A percentile compares a stretch with the other conserved stretches of the same genome.
Conservation (phyloP, 92 coral and sea anemone species). For the Zoanthus solanderi region DNA sequence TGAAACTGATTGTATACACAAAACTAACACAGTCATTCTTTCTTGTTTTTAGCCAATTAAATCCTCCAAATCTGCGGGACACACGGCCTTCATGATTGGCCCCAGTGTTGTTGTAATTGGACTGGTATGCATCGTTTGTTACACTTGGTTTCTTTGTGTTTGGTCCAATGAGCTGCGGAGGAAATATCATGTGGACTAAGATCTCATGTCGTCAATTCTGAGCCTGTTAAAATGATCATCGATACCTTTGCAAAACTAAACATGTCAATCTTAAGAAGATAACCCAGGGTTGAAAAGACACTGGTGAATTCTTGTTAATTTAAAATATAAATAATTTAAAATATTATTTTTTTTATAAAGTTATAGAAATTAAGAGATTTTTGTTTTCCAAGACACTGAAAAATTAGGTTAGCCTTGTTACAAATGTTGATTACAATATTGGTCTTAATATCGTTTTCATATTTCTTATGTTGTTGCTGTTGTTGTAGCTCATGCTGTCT, state of each 20-base stretch:
- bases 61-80: too few species aligned
- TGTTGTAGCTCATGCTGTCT: constrained; percentile 31
- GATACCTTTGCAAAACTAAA: not conserved
- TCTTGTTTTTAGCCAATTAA: too few species aligned
- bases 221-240: not conserved
- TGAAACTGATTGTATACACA: too few species aligned
- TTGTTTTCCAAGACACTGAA: not conserved
- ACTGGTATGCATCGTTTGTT: constrained; percentile 70
- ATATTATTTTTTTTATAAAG: not conserved
- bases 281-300: too few species aligned
- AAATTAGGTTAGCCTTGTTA: not conserved
- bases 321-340: not conserved
- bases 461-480: constrained; percentile 9
- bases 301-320: not conserved
- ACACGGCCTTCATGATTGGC: constrained; percentile 49
- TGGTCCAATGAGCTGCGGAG: constrained; percentile 79
- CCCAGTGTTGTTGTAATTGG: constrained; percentile 59
- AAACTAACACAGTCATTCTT: too few species aligned
- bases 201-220: not conserved
- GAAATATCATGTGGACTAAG: constrained; percentile 74
- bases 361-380: not conserved
- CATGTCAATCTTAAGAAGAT: too few species aligned
- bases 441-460: not conserved
- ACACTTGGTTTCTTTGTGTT: constrained; percentile 78
- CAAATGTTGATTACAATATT: not conserved